Evolutionary conservation across 2,797 vertebrate species (phyloP).

Genomic region (Muscicapa striata): DNA sequence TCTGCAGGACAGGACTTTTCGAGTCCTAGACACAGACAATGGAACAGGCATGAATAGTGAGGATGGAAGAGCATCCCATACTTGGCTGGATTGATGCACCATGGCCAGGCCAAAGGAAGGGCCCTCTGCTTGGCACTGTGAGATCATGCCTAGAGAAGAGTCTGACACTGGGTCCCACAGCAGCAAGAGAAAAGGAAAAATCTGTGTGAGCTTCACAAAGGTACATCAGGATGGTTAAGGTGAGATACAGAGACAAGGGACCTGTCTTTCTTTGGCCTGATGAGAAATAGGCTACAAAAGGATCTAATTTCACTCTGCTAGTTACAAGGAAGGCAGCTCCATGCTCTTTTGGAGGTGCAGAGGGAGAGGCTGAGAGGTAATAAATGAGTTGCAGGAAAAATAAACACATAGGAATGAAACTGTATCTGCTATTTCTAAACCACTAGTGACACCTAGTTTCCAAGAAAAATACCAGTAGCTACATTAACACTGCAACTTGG

Average conservation of each 20-base stretch:
- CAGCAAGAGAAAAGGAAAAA: neutral
- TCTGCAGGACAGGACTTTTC: neutral
- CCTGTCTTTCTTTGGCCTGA: neutral
- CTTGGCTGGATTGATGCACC: neutral
- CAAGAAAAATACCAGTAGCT: neutral
- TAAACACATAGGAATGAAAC: neutral
- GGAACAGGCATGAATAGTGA: neutral
- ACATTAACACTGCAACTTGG: neutral
- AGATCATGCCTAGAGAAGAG: neutral
- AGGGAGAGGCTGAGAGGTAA: neutral
- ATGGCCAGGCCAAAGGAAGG: neutral
- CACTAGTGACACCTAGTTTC: constrained; percentile 66
- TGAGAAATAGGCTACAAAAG: neutral
- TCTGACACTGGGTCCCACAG: neutral
- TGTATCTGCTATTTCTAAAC: constrained; percentile 27
- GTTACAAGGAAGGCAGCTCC: neutral
- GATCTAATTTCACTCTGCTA: neutral
- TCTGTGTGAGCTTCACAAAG: neutral
- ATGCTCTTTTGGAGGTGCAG: neutral
- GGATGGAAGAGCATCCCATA: neutral
- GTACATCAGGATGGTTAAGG: neutral
- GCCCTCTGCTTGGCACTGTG: neutral
- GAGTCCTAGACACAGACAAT: neutral
- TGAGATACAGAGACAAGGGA: neutral
- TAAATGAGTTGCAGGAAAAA: neutral